These are phyloP conservation scores for Acholoe squamosa DNA, from an alignment of 2,888 invertebrate species.

Conservation along the genomic window DNA sequence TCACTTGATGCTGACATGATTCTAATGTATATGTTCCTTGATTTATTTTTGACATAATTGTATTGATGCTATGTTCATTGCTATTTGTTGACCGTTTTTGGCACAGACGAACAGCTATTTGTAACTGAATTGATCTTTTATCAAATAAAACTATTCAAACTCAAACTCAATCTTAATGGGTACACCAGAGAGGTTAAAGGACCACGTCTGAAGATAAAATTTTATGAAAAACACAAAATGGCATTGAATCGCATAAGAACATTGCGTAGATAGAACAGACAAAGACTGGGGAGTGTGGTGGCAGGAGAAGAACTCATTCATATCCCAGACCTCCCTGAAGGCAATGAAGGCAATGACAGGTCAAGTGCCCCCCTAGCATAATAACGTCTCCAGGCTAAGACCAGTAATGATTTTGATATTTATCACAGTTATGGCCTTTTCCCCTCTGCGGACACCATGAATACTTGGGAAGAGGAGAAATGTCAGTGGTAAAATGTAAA, in stretches of 20 bases:
- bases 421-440: neutral
- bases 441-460: neutral
- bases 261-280: neutral
- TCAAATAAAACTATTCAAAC: too few species aligned
- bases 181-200: neutral
- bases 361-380: neutral
- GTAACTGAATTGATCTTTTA: too few species aligned
- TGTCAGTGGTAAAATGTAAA: neutral
- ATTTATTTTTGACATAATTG: too few species aligned
- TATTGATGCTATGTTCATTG: too few species aligned
- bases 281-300: neutral
- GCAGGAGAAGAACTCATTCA: neutral
- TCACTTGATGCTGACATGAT: too few species aligned
- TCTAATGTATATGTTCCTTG: too few species aligned
- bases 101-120: too few species aligned
- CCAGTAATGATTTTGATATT: slow-evolving; percentile 27
- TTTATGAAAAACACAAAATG: neutral
- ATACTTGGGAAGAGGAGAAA: neutral
- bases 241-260: neutral
- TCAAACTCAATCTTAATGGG: too few species aligned
- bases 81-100: too few species aligned
- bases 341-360: neutral
- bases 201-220: neutral
- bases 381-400: neutral
- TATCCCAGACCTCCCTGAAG: neutral